Evolutionary conservation across 2,888 invertebrate genomes (phyloP), one percentile per base, ranked within the genome.

Genomic region (Dryocosmus kuriphilus): DNA sequence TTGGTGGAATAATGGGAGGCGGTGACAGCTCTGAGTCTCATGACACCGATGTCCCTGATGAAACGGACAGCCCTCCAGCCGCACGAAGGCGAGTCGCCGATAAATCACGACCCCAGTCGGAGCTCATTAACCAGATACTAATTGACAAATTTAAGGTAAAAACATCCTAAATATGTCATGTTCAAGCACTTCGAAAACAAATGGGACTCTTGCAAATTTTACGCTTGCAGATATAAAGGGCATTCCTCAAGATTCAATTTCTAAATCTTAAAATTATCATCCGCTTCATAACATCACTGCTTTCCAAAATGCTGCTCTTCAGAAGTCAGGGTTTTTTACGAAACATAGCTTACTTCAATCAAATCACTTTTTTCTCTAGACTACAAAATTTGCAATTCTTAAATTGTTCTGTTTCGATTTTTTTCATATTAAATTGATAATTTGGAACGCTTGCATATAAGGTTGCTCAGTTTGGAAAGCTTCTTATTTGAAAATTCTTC

Each of bases 21-120:
- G 93, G 93, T 81, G 93, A 93, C 90, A 93, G 93, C 88, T 93
- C 93, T 82, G 94, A 94, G 89, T 93, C 94, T 82, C 93, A 93
- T 88, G 93, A 94, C 89, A 93, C 94, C 82, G 93, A 93, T 85
- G 92, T 92, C 83, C 92, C 92, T 79, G 92, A 92, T 83, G 92
- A 93, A 80, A 91, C 92, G 86, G 93, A 94, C 89, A 93, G 93
- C 90, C 93, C 93, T 80, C 93, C 93, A 80, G 91, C 93, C 81
- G 91, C 93, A 84, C 91, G 93, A 81, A 91, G 93, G 85, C 90
- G 92, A 85, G 89, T 92, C 81, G 87, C 91, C 84, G 88, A 91
- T 87, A 91, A 91, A 85, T 92, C 92, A 84, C 91, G 93, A 87
- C 94, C 94, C 85, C 93, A 93, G 89, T 94, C 94, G 81, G 93